A percentile compares a stretch with the other conserved stretches of the same genome.
phyloP scores from a whole-genome alignment of 1,140 invertebrate genomes.

The Drosophila navojoa region DNA sequence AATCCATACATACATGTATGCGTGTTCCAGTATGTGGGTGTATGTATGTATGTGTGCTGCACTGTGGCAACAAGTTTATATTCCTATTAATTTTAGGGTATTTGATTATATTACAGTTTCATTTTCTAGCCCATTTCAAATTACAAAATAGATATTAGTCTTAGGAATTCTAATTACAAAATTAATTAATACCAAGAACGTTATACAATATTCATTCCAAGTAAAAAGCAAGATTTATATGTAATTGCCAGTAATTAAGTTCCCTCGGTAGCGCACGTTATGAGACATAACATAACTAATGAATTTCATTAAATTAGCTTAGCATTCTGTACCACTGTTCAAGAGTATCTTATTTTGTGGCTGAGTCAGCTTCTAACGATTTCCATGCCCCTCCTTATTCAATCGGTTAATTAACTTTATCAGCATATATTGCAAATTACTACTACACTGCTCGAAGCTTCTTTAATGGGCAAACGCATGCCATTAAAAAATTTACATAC shows the following conservation, averaged over 20 bases:
- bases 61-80: conserved; percentile 6
- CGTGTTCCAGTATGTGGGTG: not conserved
- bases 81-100: too few relatives aligned
- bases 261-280: not conserved
- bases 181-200: too few relatives aligned
- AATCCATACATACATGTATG: not conserved
- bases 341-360: conserved; percentile 48
- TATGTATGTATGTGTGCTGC: conserved; percentile 1
- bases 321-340: conserved; percentile 43
- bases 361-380: conserved; percentile 76
- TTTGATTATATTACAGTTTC: too few relatives aligned
- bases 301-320: conserved; percentile 18
- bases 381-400: conserved; percentile 45
- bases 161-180: conserved; percentile 3
- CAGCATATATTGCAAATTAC: conserved; percentile 57
- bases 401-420: conserved; percentile 76
- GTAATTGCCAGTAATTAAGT: conserved; percentile 26
- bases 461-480: conserved; percentile 33
- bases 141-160: not conserved
- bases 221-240: not conserved
- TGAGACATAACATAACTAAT: not conserved
- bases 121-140: too few relatives aligned
- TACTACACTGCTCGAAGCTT: conserved; percentile 23
- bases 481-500: conserved; percentile 17
- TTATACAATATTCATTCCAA: not conserved